These are phyloP conservation scores for Spodoptera litura DNA, from an alignment of 1,140 invertebrate species.

Conservation along the genomic window DNA sequence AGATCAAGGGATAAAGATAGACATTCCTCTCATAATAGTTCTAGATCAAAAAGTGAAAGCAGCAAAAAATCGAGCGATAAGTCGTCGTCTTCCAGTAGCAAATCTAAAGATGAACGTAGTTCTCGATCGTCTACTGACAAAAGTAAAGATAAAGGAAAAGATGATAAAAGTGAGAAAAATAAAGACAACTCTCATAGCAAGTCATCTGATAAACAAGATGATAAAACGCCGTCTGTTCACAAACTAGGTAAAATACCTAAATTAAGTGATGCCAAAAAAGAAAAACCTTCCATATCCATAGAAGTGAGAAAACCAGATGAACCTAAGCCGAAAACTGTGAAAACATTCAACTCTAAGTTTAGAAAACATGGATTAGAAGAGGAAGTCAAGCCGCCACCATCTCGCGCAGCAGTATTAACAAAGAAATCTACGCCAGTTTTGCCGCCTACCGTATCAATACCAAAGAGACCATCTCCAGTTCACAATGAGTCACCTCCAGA, in stretches of 20 bases:
- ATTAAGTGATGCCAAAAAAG: slow-evolving; percentile 87
- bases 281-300: slow-evolving; percentile 93
- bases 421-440: slow-evolving; percentile 87
- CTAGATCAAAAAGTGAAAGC: slow-evolving; percentile 77
- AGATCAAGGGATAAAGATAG: slow-evolving; percentile 82
- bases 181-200: slow-evolving; percentile 62
- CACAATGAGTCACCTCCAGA: slow-evolving; percentile 88
- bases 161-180: slow-evolving; percentile 76
- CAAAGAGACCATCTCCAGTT: slow-evolving; percentile 89
- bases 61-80: slow-evolving; percentile 65
- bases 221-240: slow-evolving; percentile 88
- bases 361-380: slow-evolving; percentile 94
- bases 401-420: slow-evolving; percentile 87
- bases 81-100: slow-evolving; percentile 68
- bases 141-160: slow-evolving; percentile 81
- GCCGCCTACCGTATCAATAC: slow-evolving; percentile 79
- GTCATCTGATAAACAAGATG: slow-evolving; percentile 88
- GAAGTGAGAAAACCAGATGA: slow-evolving; percentile 91
- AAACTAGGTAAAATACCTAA: slow-evolving; percentile 93
- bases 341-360: slow-evolving; percentile 95
- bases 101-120: slow-evolving; percentile 57
- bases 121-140: slow-evolving; percentile 55
- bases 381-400: slow-evolving; percentile 92
- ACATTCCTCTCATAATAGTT: slow-evolving; percentile 72
- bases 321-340: slow-evolving; percentile 92